Base-by-base conservation (phyloP, 2,888 invertebrate genomes). In the Drosophila dives region DNA sequence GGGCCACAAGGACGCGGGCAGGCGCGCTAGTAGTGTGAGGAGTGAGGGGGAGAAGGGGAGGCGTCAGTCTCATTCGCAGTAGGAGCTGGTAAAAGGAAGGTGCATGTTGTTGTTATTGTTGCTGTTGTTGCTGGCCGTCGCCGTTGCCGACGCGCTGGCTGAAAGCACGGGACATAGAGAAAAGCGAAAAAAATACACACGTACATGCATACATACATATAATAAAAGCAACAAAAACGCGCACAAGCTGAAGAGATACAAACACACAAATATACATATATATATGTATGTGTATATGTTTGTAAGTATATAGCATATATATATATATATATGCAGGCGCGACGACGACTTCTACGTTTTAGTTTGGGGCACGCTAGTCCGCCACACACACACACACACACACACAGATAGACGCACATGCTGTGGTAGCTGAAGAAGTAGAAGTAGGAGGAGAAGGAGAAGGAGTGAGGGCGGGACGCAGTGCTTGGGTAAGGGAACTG, bases 141-240 rank as follows among this genome's bases (percentile, higher is more conserved):
- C 64, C 64, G 63, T 60, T 70, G 74, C 64, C 77, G 69, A 55
- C 38, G 55, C 55, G 55, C 55, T 55, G 55, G 55, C 38, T 55
- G 40, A 55, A 75, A 77, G 79, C 70, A 80, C 76, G 71, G 85
- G 75, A 55, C 79, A 74, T 67, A 77, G 89, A 84, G 89, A 89
- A 81, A 89, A 84, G 89, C 85, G 71, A 84, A 89, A 89, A 86
- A 77, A 88, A 32, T 20, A 56, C 17, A 55, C n/a, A 55, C n/a
- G n/a, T 38, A 26, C 23, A 56, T 78, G 15, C 26, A 49, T 17
- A 56, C 15, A 38, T n/a, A 40, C 29, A 56, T 74, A 84, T 84
- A 85, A 87, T 77, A 85, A 82, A 87, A 82, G 87, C 87, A 85
- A 89, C 84, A 85, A 87, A 80, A 87, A 81, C 81, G 76, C 85